These are phyloP conservation scores for Gonocerus acuteangulatus DNA, from an alignment of 2,888 invertebrate species.

Conservation along the genomic window DNA sequence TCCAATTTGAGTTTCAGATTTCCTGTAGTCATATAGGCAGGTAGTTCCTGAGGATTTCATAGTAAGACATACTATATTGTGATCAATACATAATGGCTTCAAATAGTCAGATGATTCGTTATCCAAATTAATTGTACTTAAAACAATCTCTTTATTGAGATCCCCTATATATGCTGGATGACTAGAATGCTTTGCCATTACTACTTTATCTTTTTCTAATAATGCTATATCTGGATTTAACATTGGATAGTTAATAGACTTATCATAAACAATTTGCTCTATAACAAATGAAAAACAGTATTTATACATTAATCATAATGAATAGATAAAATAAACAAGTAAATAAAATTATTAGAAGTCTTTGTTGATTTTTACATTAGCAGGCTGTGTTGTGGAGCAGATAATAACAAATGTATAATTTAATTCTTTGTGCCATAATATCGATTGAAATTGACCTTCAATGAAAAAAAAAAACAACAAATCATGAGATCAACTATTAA, in stretches of 20 bases:
- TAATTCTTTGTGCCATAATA: no score
- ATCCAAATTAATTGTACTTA: neutral
- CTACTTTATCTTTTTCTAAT: neutral
- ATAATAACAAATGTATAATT: no score
- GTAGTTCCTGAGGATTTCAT: constrained; percentile 1
- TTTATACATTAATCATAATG: no score
- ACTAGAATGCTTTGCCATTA: constrained; percentile 5
- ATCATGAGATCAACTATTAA: no score
- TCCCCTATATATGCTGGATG: neutral
- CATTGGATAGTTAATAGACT: neutral
- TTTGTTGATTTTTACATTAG: no score
- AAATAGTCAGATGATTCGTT: neutral
- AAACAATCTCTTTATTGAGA: neutral
- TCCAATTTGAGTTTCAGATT: no score
- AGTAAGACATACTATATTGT: neutral
- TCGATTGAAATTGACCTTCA: no score
- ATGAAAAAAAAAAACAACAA: no score
- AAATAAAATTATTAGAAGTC: no score
- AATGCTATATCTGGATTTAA: neutral
- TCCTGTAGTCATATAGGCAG: constrained; percentile 3
- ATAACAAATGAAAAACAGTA: neutral
- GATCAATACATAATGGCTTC: constrained; percentile 2
- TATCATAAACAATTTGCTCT: constrained; percentile 4
- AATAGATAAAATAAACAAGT: no score
- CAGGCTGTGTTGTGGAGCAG: no score